These are phyloP conservation scores for Rhinoraja longicauda DNA, from an alignment of 2,797 vertebrate species.

Conservation along the genomic window DNA sequence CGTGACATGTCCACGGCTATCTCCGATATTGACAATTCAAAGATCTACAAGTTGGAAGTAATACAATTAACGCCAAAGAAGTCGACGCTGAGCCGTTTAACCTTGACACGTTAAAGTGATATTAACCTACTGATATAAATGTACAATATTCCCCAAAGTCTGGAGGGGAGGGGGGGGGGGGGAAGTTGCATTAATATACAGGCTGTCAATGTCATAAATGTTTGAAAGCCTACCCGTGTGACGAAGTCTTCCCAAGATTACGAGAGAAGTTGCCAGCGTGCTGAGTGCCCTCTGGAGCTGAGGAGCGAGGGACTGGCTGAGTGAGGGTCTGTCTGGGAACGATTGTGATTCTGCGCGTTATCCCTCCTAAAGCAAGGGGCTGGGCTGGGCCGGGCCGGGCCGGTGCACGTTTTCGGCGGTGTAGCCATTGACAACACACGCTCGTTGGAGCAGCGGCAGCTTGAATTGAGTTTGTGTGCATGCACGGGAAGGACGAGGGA, in stretches of 20 bases:
- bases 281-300: conserved; percentile 48
- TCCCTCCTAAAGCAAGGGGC: too few relatives aligned
- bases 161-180: too few relatives aligned
- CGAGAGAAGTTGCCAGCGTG: conserved; percentile 9
- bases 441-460: not conserved
- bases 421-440: not conserved
- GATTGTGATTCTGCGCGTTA: conserved; percentile 46
- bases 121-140: not conserved
- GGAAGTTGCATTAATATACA: not conserved
- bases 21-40: not conserved
- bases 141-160: too few relatives aligned
- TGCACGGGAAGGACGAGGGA: not conserved
- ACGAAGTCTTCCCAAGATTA: not conserved
- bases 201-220: not conserved
- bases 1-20: too few relatives aligned
- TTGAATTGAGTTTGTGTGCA: not conserved
- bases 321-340: conserved; percentile 46
- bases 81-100: too few relatives aligned
- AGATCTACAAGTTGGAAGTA: not conserved
- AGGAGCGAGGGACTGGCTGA: conserved; percentile 46
- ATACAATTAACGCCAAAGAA: not conserved
- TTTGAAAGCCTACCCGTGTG: not conserved
- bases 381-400: too few relatives aligned
- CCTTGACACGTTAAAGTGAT: not conserved
- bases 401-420: not conserved